A percentile compares a stretch with the other conserved stretches of the same genome.
Evolutionary conservation across 2,113 vertebrate species (phyloP).

Genomic region (Indicator indicator): DNA sequence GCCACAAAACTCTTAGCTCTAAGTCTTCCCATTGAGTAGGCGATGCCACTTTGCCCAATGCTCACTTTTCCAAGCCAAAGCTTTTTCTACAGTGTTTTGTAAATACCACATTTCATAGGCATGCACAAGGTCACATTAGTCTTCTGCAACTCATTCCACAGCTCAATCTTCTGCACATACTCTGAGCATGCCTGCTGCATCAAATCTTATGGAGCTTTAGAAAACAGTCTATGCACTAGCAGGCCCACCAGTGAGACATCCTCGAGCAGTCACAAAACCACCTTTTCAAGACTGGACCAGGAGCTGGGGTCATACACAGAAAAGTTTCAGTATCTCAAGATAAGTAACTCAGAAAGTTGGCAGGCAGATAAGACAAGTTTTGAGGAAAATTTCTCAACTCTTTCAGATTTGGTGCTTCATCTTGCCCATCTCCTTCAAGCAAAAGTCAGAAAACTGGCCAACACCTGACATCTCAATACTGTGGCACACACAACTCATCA

Average conservation of each 20-base stretch:
- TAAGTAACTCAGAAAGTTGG: not conserved
- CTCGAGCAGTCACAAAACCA: not conserved
- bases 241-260: not conserved
- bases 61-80: not conserved
- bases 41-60: fast-evolving
- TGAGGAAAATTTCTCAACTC: not conserved
- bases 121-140: too few species aligned
- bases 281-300: not conserved
- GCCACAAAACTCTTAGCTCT: not conserved
- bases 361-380: not conserved
- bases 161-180: fast-evolving
- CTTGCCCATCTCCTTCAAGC: not conserved
- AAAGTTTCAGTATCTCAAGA: not conserved
- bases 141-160: not conserved
- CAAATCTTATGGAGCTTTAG: not conserved
- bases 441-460: not conserved
- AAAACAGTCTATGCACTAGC: not conserved
- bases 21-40: not conserved
- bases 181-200: not conserved
- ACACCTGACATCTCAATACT: not conserved
- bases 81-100: not conserved
- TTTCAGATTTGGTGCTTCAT: not conserved
- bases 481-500: not conserved
- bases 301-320: not conserved
- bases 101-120: fast-evolving